phyloP scores from a whole-genome alignment of 2,888 invertebrate species.

The Himalopsyche japonica region DNA sequence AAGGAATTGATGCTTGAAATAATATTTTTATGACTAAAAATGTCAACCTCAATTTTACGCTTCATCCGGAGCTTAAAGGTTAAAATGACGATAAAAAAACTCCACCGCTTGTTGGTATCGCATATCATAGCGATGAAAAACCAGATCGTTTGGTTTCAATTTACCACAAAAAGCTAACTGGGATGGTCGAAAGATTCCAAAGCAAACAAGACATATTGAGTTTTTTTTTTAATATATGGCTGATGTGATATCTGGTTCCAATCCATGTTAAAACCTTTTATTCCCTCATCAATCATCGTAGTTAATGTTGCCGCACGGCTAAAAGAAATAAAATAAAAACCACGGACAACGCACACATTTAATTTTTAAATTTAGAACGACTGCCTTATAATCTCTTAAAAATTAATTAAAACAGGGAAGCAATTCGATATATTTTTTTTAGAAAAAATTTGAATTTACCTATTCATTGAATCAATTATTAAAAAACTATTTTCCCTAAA shows the following conservation, averaged over 20 bases:
- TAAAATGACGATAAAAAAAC: neutral
- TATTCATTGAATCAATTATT: too few relatives aligned
- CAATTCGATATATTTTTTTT: neutral
- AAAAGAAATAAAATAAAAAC: neutral
- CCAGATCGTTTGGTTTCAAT: conserved; percentile 14
- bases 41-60: neutral
- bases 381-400: neutral
- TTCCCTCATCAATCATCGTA: conserved; percentile 34
- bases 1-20: neutral
- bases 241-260: conserved; percentile 18
- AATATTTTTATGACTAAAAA: neutral
- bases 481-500: too few relatives aligned
- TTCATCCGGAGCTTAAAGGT: neutral
- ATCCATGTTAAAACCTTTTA: conserved; percentile 36
- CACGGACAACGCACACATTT: neutral
- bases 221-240: neutral
- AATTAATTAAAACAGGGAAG: neutral
- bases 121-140: neutral
- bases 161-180: conserved; percentile 13
- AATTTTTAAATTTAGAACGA: neutral
- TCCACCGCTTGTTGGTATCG: neutral
- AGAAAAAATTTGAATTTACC: too few relatives aligned
- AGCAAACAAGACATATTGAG: neutral
- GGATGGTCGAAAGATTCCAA: neutral
- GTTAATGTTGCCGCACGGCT: conserved; percentile 16